Evolutionary conservation across 2,888 invertebrate genomes (phyloP).

Genomic region (Heliconius ismenius): DNA sequence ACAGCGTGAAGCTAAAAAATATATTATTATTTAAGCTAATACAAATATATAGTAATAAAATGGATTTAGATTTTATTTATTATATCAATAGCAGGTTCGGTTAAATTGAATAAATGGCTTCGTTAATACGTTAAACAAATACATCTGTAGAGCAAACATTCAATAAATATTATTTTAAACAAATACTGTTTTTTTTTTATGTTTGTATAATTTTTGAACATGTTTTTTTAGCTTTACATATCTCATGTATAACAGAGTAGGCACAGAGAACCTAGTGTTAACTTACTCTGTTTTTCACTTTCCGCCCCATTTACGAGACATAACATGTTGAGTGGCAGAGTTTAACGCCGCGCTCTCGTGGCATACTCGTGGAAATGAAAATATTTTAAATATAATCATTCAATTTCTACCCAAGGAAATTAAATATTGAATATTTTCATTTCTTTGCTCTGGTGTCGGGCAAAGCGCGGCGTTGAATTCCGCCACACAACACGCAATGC

Average conservation of each 20-base stretch:
- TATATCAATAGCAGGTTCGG: background rate
- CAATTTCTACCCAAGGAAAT: background rate
- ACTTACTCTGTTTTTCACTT: too few relatives aligned
- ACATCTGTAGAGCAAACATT: background rate
- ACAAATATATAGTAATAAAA: background rate
- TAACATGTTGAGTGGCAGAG: too few relatives aligned
- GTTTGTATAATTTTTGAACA: background rate
- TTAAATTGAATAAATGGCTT: background rate
- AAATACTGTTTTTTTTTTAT: background rate
- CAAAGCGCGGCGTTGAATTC: background rate
- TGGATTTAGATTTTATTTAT: background rate
- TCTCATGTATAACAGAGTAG: too few relatives aligned
- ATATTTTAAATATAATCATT: background rate
- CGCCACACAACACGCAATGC: background rate
- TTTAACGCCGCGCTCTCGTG: too few relatives aligned
- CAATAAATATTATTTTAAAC: background rate
- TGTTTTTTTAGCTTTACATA: background rate
- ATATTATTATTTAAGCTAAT: background rate
- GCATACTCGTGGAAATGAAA: too few relatives aligned
- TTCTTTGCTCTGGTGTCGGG: too few relatives aligned
- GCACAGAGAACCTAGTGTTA: too few relatives aligned
- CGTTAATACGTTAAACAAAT: background rate
- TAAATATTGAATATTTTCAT: background rate
- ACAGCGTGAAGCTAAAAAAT: background rate
- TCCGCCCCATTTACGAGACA: too few relatives aligned